Base-by-base conservation (phyloP, 2,888 invertebrate species). In the Pyrgus malvae region DNA sequence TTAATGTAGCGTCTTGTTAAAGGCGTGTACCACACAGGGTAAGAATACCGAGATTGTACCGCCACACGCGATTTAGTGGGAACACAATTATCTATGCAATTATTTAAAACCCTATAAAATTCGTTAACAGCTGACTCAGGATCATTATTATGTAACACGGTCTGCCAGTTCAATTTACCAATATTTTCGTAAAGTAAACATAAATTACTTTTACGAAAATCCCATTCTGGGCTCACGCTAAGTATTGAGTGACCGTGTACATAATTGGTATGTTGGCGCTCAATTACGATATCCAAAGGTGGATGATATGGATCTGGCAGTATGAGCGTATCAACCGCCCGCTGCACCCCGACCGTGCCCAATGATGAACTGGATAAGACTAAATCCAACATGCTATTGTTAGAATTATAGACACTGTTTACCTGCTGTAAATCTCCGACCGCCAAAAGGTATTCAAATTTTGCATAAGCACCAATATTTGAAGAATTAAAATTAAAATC, bases 1-100 rank as follows among this genome's bases (percentile, higher is more conserved):
- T 11, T 29, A 11, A 44, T 45, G 21, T 45, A 11, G 45, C 45
- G 45, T 45, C 21, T 33, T 33, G 45, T 45, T 12, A 12, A 19
- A 2, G 12, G 31, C 31, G 21, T 12, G 21, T 45, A 45, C 45
- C 45, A 45, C 33, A 12, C 31, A 31, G 45, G 44, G 40, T 40
- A 40, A 12, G 0, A 6, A 3, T 44, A 44, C 19, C 29, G 29
- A 29, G 44, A 11, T 19, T 0, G 45, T 12, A 21, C 19, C n/a
- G 31, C 45, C 19, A 19, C 3, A 12, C 31, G 31, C 45, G 0
- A 5, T 12, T 35, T 45, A 21, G 2, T 31, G 0, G 45, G 45
- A 12, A 27, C 27, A 7, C 27, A 27, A 3, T 7, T 9, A 27
- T 27, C 27, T 27, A 27, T 9, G 2, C 27, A 45, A 11, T 21